Evolutionary conservation across 2,113 vertebrate genomes (phyloP).

Genomic region (Acanthochromis polyacanthus): DNA sequence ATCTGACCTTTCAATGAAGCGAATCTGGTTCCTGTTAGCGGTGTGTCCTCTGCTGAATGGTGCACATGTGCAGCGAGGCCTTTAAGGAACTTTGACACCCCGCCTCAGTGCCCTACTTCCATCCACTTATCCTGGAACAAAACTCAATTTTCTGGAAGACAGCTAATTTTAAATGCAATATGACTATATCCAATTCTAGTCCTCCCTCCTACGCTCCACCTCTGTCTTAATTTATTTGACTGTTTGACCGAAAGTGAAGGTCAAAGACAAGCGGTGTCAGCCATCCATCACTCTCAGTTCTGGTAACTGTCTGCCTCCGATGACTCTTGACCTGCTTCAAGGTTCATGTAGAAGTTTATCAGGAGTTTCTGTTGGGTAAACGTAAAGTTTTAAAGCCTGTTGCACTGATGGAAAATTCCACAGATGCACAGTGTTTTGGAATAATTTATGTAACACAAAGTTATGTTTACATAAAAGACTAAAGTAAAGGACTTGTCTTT

Average conservation of each 20-base stretch:
- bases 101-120: slow-evolving; percentile 61
- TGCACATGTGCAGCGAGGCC: slow-evolving; percentile 61
- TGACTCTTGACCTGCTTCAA: slow-evolving; percentile 39
- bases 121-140: slow-evolving; percentile 57
- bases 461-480: background rate
- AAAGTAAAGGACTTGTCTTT: no score
- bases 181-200: slow-evolving; percentile 54
- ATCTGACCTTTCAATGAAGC: slow-evolving; percentile 45
- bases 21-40: slow-evolving; percentile 73
- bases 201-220: slow-evolving; percentile 27
- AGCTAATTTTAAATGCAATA: slow-evolving; percentile 63
- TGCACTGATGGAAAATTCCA: background rate
- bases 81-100: slow-evolving; percentile 45
- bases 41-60: slow-evolving; percentile 51
- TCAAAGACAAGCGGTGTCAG: slow-evolving; percentile 22
- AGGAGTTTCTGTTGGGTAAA: slow-evolving; percentile 7
- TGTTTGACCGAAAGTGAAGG: slow-evolving; percentile 2
- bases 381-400: background rate
- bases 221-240: slow-evolving; percentile 21
- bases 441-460: background rate
- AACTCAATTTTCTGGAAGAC: slow-evolving; percentile 53
- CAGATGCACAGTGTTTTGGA: no score
- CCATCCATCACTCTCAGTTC: slow-evolving; percentile 50
- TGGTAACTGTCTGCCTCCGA: slow-evolving; percentile 28
- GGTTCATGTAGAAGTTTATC: slow-evolving; percentile 24